A percentile compares a stretch with the other conserved stretches of the same genome.
phyloP scores from a whole-genome alignment of 2,797 vertebrate species.

The Pempheris klunzingeri region DNA sequence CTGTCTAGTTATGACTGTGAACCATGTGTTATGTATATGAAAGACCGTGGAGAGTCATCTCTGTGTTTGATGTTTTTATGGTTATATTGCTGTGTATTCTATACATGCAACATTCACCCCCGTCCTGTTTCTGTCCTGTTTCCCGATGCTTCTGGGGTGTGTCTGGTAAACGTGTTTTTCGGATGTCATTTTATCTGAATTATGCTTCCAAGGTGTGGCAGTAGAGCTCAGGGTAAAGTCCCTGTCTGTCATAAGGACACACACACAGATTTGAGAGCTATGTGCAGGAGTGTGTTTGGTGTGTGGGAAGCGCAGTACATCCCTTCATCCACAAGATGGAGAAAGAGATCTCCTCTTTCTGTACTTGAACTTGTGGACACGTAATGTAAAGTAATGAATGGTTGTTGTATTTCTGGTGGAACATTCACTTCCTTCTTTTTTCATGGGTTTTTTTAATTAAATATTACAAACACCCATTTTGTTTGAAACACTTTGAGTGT shows the following conservation, averaged over 20 bases:
- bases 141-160: background rate
- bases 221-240: constrained; percentile 65
- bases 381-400: no score
- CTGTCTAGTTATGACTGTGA: background rate
- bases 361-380: background rate
- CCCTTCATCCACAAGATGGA: constrained; percentile 61
- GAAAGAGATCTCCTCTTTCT: constrained; percentile 46
- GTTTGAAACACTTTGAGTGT: background rate
- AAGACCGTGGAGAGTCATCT: background rate
- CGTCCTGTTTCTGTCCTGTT: no score
- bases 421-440: background rate
- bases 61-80: background rate
- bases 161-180: background rate
- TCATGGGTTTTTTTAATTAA: no score
- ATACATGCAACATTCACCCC: background rate
- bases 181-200: background rate
- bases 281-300: background rate
- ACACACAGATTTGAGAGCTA: background rate
- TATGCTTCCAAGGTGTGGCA: constrained; percentile 35
- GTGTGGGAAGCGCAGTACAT: constrained; percentile 23
- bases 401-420: background rate
- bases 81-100: background rate
- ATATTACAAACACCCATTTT: background rate
- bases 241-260: constrained; percentile 7
- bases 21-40: background rate